Base-by-base conservation (phyloP, 2,888 invertebrate genomes). In the Gordius sp. region DNA sequence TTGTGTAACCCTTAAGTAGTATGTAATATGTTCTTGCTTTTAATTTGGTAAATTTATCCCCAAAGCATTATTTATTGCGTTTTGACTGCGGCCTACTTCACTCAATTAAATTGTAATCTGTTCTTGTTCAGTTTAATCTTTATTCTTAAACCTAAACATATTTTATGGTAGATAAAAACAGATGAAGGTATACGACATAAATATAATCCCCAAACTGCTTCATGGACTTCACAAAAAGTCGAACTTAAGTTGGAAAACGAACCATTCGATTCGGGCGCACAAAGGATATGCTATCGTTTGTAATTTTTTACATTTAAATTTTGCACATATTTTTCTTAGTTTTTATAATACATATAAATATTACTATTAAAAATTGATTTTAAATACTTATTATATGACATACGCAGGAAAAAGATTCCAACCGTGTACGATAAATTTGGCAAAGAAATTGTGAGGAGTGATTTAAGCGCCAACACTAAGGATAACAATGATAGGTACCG, bases 261-360 rank as follows among this genome's bases (percentile, higher is more conserved):
- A 47, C 47, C 47, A 4, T 47, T 47, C 20, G 47, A 47, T 47
- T 8, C 47, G 4, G 47, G 47, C 4, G 47, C 47, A 4, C 47
- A 47, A 20, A 47, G 47, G 47, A 13, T 47, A n/a, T 47, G 47
- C 23, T 47, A 18, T 47, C 8, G 47, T 4, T 8, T 47, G 47
- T 47, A 47, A n/a, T 4, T 47, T 47, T 47, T 47, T n/a, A n/a
- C n/a, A n/a, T n/a, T n/a, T n/a, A n/a, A n/a, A n/a, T n/a, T n/a
- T n/a, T n/a, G n/a, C n/a, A n/a, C n/a, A n/a, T n/a, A n/a, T n/a
- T n/a, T n/a, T n/a, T n/a, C n/a, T n/a, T n/a, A n/a, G n/a, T n/a
- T n/a, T n/a, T n/a, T n/a, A n/a, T n/a, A 47, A 8, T 4, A 47
- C 8, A 33, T 33, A 33, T 33, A 33, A 33, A 33, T 33, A 33